Base-by-base conservation (phyloP, 2,113 vertebrate genomes). In the Solea senegalensis region DNA sequence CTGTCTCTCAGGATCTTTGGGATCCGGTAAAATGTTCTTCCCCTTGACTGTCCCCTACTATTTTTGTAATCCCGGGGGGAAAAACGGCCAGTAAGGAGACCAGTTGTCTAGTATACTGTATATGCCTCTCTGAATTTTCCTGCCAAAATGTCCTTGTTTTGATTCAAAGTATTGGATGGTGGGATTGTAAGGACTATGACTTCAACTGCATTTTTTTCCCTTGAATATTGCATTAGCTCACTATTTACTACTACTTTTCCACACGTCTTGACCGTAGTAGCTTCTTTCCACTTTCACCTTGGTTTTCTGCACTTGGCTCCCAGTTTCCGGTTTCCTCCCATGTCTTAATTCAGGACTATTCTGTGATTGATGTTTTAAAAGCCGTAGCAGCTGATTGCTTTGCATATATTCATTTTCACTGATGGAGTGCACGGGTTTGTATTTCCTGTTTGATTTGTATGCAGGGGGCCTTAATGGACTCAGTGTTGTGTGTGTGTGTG, bases 321-420 rank as follows among this genome's bases (percentile, higher is more conserved):
- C 34, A 34, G 72, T 21, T 59, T 68, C 39, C 58, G 12, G 69
- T 81, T 80, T 87, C 85, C 60, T 87, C 85, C 60, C 43, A 0
- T 79, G 78, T 81, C 76, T 70, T 72, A 58, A 66, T 66, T 69
- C 79, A 16, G 65, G 26, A 40, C 76, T 14, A 3, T 71, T 52
- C 59, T 57, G 81, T 60, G 82, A 89, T 76, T 87, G 88, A 88
- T 88, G 86, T 81, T 84, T 87, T 89, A 90, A 90, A 88, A 91
- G 87, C 88, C 61, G 3, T 63, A 74, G 81, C 66, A 73, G 84
- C 78, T 88, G 70, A 26, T 87, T 81, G 72, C 88, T 89, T 91
- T 86, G 88, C 88, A 90, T 91, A 88, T 91, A 86, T 91, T 91
- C 70, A 91, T 89, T 92, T 88, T 86, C 89, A 87, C 69, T 14